phyloP scores from a whole-genome alignment of 2,888 invertebrate genomes.

The Phengaris arion region DNA sequence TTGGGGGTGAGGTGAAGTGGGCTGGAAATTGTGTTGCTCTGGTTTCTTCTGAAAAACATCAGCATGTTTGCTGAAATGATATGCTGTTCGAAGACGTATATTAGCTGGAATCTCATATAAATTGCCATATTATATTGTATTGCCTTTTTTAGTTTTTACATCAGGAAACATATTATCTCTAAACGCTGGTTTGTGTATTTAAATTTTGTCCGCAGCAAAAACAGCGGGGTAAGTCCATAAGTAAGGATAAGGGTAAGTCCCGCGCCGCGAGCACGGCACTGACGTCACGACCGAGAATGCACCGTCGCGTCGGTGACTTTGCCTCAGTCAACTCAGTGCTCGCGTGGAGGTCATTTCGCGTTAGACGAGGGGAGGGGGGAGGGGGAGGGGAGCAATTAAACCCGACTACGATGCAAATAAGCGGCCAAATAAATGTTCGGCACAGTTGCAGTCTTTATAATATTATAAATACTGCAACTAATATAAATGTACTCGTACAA shows the following conservation, averaged over 20 bases:
- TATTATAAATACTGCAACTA: not conserved
- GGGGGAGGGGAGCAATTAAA: not conserved
- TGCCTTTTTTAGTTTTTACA: not conserved
- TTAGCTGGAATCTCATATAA: too few species aligned
- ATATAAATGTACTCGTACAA: not conserved
- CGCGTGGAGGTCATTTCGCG: constrained; percentile 14
- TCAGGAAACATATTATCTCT: not conserved
- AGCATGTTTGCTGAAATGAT: too few species aligned
- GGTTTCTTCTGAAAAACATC: too few species aligned
- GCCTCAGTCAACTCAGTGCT: constrained; percentile 2
- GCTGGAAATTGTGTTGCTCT: too few species aligned
- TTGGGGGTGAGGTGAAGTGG: too few species aligned
- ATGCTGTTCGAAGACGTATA: too few species aligned
- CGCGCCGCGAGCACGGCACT: not conserved
- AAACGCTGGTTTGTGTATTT: not conserved
- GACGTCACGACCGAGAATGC: constrained; percentile 10
- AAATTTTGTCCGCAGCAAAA: not conserved
- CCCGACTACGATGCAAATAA: not conserved
- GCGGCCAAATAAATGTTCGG: constrained; percentile 3
- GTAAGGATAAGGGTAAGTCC: too few species aligned
- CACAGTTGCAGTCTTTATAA: not conserved
- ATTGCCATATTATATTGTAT: not conserved
- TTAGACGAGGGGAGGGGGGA: not conserved
- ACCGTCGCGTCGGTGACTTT: not conserved
- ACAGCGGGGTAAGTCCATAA: constrained; percentile 1